A percentile compares a stretch with the other conserved stretches of the same genome.
Conservation (phyloP, 2,113 vertebrate genomes). For the Sylvia atricapilla region DNA sequence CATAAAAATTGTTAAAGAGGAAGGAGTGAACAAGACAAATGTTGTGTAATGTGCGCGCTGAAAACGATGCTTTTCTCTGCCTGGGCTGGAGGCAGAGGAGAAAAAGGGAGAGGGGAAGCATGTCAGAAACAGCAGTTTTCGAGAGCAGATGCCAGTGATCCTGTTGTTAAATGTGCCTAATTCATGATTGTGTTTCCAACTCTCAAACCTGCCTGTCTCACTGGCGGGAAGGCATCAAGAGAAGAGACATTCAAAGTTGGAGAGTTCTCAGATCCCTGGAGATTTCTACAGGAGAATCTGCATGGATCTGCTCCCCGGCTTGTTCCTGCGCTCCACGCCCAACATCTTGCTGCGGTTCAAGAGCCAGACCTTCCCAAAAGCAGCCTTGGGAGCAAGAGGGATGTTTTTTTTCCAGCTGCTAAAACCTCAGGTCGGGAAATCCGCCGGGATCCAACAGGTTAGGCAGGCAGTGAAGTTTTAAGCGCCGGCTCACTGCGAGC, state of each 20-base stretch:
- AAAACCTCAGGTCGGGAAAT: neutral
- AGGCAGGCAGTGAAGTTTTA: constrained; percentile 10
- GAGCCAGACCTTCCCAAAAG: neutral
- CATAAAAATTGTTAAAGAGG: constrained; percentile 60
- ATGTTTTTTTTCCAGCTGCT: constrained; percentile 7
- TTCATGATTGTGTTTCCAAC: neutral
- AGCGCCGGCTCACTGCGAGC: constrained; percentile 25
- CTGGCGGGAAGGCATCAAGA: neutral
- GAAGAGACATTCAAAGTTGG: neutral
- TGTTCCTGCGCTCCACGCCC: constrained; percentile 8
- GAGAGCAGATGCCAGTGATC: neutral
- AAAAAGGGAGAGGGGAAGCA: neutral
- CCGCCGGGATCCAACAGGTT: constrained; percentile 29
- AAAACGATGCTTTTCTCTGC: constrained; percentile 37
- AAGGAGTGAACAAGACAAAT: constrained; percentile 54
- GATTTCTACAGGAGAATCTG: neutral
- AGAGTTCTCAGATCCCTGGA: neutral
- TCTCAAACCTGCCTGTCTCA: neutral
- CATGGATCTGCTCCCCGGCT: neutral
- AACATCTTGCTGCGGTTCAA: neutral
- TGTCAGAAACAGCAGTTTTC: constrained; percentile 9
- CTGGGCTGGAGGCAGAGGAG: constrained; percentile 28
- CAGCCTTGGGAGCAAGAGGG: neutral
- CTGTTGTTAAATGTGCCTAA: constrained; percentile 14
- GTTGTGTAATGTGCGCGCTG: constrained; percentile 23